A percentile compares a stretch with the other conserved stretches of the same genome.
Conservation (phyloP, 2,888 invertebrate genomes). For the Platyscelio sp. region DNA sequence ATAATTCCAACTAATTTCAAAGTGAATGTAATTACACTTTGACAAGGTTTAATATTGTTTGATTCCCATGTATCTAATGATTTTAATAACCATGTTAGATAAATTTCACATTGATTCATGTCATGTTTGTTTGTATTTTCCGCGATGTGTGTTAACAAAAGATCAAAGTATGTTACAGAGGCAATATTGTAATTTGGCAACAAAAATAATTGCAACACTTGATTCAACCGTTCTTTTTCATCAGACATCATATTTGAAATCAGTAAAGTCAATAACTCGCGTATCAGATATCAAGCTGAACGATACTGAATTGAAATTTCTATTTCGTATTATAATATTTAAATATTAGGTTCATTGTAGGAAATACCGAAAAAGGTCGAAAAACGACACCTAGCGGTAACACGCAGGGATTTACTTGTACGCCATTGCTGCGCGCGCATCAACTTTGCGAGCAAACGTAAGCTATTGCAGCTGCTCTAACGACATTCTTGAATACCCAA, state of each 20-base stretch:
- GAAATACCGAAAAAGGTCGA: no score
- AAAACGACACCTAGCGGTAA: no score
- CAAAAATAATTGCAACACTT: constrained; percentile 87
- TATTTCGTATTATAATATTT: no score
- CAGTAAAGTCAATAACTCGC: constrained; percentile 30
- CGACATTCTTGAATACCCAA: no score
- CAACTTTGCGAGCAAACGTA: no score
- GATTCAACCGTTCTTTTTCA: constrained; percentile 85
- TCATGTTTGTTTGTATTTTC: constrained; percentile 73
- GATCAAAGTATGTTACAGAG: constrained; percentile 82
- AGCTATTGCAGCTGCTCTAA: no score
- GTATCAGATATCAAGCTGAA: no score
- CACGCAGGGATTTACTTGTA: no score
- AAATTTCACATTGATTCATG: constrained; percentile 42
- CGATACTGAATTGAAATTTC: no score
- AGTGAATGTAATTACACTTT: constrained; percentile 87
- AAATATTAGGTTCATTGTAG: no score
- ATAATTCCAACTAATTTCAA: constrained; percentile 88
- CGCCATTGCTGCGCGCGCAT: no score
- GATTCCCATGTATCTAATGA: constrained; percentile 79
- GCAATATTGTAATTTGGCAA: constrained; percentile 87
- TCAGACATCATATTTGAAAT: constrained; percentile 72
- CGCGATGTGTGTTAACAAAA: constrained; percentile 80
- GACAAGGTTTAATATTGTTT: constrained; percentile 81
- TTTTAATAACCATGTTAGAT: constrained; percentile 77